Evolutionary conservation across 64 coral and sea anemone species (phyloP), one percentile per base, ranked within the genome.

Genomic region (Exaiptasia diaphana): DNA sequence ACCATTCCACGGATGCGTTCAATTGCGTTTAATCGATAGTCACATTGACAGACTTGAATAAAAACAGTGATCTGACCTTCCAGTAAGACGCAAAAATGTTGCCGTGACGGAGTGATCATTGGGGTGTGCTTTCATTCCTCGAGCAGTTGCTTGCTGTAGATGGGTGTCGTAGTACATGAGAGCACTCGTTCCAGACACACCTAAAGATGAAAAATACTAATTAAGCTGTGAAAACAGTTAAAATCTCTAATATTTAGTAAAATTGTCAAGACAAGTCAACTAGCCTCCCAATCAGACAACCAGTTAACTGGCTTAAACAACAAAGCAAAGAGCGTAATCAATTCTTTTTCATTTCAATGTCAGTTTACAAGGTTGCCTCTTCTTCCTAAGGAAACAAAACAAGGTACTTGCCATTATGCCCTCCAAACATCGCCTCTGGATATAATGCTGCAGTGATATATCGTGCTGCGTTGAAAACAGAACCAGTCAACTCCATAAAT

Each of bases 11-110:
- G 86, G 76, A 9, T 63, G 75, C 40, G 3, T 64, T 64, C 3
- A 92, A 56, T 53, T 92, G 86, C 36, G 86, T 82, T 15, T 74
- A 69, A 68, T 90, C 83, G 32, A 79, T 82, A 28, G 83, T 83
- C 33, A 90, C 83, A 22, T 83, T 34, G 45, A 56, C 62, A 53
- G 83, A 42, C 34, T 90, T 83, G 39, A 44, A 60, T 30, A 83
- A 70, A 2, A 57, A 43, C 23, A 90, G 22, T 31, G 83, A 90
- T 29, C 62, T 85, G 14, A 34, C 83, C 24, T 86, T 45, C 52
- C n/a, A n/a, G n/a, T n/a, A n/a, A 92, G 20, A 20, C 63, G 27
- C 2, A 34, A 3, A 13, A 62, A 35, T 26, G 68, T 81, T 31
- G 50, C 25, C 22, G 35, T 65, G 33, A 57, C 67, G 18, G 86